Percentiles rank a stretch among this genome's conserved stretches.
Conservation (phyloP, 1,140 invertebrate genomes). For the Scaptomyza montana region DNA sequence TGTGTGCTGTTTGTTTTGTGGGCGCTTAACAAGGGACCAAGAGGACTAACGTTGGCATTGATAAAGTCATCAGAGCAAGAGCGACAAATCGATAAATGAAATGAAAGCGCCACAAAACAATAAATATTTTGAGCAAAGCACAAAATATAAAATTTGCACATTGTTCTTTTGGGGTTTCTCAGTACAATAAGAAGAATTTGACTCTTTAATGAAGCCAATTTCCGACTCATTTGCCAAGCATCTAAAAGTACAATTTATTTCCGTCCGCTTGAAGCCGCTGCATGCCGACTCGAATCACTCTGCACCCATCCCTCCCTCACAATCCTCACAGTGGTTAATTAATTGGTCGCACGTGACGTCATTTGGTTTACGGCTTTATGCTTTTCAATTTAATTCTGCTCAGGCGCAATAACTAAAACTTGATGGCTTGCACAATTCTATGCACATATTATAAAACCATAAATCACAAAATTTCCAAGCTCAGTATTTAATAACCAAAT, state of each 20-base stretch:
- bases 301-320: neutral
- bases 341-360: slow-evolving; percentile 67
- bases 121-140: slow-evolving; percentile 1
- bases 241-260: slow-evolving; percentile 61
- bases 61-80: slow-evolving; percentile 64
- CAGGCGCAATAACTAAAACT: slow-evolving; percentile 18
- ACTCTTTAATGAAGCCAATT: slow-evolving; percentile 37
- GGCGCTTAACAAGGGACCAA: slow-evolving; percentile 58
- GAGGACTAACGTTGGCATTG: slow-evolving; percentile 46
- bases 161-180: neutral
- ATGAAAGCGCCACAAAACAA: slow-evolving; percentile 37
- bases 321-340: slow-evolving; percentile 36
- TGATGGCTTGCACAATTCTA: slow-evolving; percentile 43
- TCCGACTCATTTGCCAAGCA: slow-evolving; percentile 53
- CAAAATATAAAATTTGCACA: neutral
- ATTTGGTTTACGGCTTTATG: slow-evolving; percentile 33
- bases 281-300: neutral
- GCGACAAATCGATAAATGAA: slow-evolving; percentile 63
- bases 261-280: slow-evolving; percentile 27
- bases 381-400: slow-evolving; percentile 45
- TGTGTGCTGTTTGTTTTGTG: slow-evolving; percentile 2
- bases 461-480: slow-evolving; percentile 57
- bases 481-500: slow-evolving; percentile 62
- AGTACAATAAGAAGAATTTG: slow-evolving; percentile 1
- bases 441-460: slow-evolving; percentile 50